Evolutionary conservation across 2,888 invertebrate genomes (phyloP).

Genomic region (Platerodrilus igneus): DNA sequence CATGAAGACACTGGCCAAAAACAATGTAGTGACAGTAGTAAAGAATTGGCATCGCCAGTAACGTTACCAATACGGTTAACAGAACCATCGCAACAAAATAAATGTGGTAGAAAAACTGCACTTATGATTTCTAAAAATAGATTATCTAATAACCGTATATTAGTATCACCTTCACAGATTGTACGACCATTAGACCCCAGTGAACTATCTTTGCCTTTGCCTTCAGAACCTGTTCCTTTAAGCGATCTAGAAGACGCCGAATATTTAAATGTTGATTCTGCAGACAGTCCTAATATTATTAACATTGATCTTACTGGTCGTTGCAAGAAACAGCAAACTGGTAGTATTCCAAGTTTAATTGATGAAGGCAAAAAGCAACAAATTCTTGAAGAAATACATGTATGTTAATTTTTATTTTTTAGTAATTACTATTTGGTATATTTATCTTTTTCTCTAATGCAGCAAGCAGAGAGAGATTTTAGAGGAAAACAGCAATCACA

Average conservation of each 20-base stretch:
- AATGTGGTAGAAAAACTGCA: conserved; percentile 46
- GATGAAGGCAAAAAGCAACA: conserved; percentile 67
- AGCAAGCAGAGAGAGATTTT: conserved; percentile 66
- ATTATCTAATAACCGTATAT: conserved; percentile 44
- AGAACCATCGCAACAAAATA: conserved; percentile 11
- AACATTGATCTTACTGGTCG: conserved; percentile 47
- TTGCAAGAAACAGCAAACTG: conserved; percentile 40
- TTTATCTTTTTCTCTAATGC: conserved; percentile 21
- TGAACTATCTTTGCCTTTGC: conserved; percentile 52
- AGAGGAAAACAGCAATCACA: conserved; percentile 50
- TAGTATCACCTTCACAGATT: conserved; percentile 53
- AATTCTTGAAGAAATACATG: conserved; percentile 63
- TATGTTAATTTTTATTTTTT: conserved; percentile 30
- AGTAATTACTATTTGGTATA: conserved; percentile 1
- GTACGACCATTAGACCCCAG: conserved; percentile 52
- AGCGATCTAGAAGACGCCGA: conserved; percentile 43
- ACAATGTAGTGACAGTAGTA: conserved; percentile 35
- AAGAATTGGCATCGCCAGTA: conserved; percentile 40
- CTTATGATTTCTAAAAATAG: conserved; percentile 55
- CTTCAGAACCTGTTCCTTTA: conserved; percentile 46
- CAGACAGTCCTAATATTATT: conserved; percentile 41
- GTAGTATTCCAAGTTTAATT: conserved; percentile 32
- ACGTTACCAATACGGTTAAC: conserved; percentile 32
- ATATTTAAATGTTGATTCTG: conserved; percentile 51
- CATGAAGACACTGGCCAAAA: conserved; percentile 46